Evolutionary conservation across 2,888 invertebrate genomes (phyloP).

Genomic region (Polymixis lichenea): DNA sequence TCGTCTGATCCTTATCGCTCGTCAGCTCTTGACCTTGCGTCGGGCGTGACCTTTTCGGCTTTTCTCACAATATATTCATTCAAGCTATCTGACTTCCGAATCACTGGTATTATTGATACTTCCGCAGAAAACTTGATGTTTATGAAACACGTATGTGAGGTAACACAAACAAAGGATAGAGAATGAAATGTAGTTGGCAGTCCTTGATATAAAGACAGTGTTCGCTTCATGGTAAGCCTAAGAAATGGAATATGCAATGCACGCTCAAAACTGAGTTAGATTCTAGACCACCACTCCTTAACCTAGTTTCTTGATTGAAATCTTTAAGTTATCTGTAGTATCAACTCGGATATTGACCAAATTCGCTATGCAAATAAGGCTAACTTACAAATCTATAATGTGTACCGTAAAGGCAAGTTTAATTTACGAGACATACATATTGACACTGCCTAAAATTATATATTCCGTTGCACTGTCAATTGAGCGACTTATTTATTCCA

Average conservation of each 20-base stretch:
- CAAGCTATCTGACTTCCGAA: constrained; percentile 78
- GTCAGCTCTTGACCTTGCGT: constrained; percentile 82
- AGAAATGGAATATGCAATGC: constrained; percentile 42
- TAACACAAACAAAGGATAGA: constrained; percentile 50
- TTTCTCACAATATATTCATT: constrained; percentile 75
- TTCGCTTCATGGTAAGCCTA: constrained; percentile 19
- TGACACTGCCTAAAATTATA: constrained; percentile 32
- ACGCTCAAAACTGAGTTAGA: constrained; percentile 45
- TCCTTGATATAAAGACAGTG: constrained; percentile 28
- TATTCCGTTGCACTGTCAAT: constrained; percentile 16
- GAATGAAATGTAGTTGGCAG: constrained; percentile 28
- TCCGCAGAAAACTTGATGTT: constrained; percentile 67
- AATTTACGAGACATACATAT: constrained; percentile 45
- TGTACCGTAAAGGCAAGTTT: constrained; percentile 34
- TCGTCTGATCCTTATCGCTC: constrained; percentile 79
- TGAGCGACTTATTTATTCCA: constrained; percentile 35
- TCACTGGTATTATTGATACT: constrained; percentile 74
- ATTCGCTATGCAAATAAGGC: constrained; percentile 50
- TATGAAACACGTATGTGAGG: constrained; percentile 29
- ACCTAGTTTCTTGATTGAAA: constrained; percentile 59
- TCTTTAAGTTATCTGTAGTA: constrained; percentile 50
- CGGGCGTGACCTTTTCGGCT: constrained; percentile 80
- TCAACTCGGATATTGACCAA: constrained; percentile 48
- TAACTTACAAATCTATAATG: constrained; percentile 48
- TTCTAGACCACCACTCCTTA: constrained; percentile 58